These are phyloP conservation scores for Phrynocephalus forsythii DNA, from an alignment of 2,797 vertebrate genomes.

Conservation along the genomic window DNA sequence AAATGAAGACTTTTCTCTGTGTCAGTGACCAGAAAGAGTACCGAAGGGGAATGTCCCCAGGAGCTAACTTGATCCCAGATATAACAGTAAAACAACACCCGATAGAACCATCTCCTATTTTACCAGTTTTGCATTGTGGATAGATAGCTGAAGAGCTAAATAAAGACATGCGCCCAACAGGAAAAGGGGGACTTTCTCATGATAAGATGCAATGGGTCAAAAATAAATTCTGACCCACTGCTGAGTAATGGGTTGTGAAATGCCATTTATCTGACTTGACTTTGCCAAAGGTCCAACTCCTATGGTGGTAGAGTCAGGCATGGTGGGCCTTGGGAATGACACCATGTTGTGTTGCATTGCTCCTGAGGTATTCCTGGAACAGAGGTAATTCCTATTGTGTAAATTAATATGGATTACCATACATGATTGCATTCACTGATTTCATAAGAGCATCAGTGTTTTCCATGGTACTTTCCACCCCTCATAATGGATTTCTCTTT, in stretches of 20 bases:
- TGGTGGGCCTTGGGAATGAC: background rate
- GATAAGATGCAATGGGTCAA: background rate
- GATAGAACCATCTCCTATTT: conserved; percentile 47
- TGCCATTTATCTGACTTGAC: background rate
- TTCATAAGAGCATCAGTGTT: too few relatives aligned
- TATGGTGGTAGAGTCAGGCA: background rate
- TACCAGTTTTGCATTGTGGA: conserved; percentile 28
- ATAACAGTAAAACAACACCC: conserved; percentile 23
- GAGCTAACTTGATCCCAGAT: conserved; percentile 66
- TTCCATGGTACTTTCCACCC: too few relatives aligned
- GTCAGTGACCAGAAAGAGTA: conserved; percentile 85
- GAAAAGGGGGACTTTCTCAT: background rate
- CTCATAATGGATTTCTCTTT: too few relatives aligned
- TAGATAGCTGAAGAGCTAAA: background rate
- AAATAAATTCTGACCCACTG: background rate
- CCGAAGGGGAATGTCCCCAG: conserved; percentile 76
- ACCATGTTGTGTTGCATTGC: background rate
- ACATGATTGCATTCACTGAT: too few relatives aligned
- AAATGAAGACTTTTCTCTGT: conserved; percentile 77
- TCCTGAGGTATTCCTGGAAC: background rate
- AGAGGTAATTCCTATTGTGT: too few relatives aligned
- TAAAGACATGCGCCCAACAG: background rate
- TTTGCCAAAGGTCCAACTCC: background rate
- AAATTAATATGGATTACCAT: too few relatives aligned
- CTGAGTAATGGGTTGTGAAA: too few relatives aligned